These are phyloP conservation scores for Sebastolobus altivelis DNA, from an alignment of 2,797 vertebrate species.

Conservation along the genomic window DNA sequence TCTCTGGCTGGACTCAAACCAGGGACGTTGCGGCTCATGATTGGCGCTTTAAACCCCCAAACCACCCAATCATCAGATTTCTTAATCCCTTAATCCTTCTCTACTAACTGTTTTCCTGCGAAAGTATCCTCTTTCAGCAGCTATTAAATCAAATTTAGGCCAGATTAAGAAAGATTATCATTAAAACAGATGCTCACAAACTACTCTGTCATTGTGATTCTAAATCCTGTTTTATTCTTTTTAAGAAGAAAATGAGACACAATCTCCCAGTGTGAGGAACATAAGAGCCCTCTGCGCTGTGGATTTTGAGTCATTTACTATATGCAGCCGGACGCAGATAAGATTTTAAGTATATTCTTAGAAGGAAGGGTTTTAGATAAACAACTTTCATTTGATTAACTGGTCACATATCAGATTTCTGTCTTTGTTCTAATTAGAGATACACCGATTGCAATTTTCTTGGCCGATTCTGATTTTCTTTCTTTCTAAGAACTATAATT, in stretches of 20 bases:
- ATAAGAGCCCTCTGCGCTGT: not conserved
- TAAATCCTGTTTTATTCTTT: conserved; percentile 6
- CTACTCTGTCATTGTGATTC: not conserved
- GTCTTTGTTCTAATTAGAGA: conserved; percentile 3
- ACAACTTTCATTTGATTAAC: not conserved
- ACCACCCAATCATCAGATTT: conserved; percentile 3
- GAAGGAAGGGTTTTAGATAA: not conserved
- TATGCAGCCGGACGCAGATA: not conserved
- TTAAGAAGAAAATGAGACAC: not conserved
- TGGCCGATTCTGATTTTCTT: not conserved
- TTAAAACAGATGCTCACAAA: conserved; percentile 1
- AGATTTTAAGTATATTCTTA: not conserved
- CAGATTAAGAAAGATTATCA: conserved; percentile 18
- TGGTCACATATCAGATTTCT: not conserved
- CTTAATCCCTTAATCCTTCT: conserved; percentile 13
- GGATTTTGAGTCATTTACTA: not conserved
- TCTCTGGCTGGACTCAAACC: not conserved
- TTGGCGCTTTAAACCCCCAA: not conserved
- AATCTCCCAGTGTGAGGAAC: not conserved
- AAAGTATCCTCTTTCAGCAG: conserved; percentile 5
- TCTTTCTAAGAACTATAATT: not conserved
- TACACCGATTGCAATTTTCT: not conserved
- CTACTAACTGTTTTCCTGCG: not conserved
- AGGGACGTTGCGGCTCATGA: not conserved
- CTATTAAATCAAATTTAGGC: conserved; percentile 7